Base-by-base conservation (phyloP, 2,888 invertebrate species). In the Drosophila pegasa region DNA sequence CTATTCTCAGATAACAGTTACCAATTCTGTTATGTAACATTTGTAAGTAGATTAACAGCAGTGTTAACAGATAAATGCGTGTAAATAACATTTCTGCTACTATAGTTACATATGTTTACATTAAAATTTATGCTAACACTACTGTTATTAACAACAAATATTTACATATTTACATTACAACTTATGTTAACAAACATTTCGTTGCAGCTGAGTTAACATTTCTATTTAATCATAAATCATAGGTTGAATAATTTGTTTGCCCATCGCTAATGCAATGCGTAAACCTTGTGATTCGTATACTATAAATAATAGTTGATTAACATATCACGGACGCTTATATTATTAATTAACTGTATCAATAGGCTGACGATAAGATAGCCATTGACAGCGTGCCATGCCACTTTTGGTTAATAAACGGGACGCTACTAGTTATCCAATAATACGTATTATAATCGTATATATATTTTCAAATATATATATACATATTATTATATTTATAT, bases 261-360 rank as follows among this genome's bases (percentile, higher is more conserved):
- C 10, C 61, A 71, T 55, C 47, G 43, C 37, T 45, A 55, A 74
- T 60, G 37, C 18, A 4, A 43, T 66, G 45, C 10, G 56, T 67
- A 54, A 72, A 67, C 50, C 58, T 68, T 65, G 64, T 75, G 74
- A 80, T 74, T 62, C 61, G 35, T 10, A 37, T 48, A 38, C 35
- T 38, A 69, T 82, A 70, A 85, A 65, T 51, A 71, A 43, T 48
- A 64, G 57, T 68, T 75, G 66, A 75, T 75, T 73, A 78, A 70
- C 68, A 67, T 70, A 71, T 73, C 71, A 59, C 33, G 35, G 56
- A 22, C 38, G 66, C 64, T 70, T 67, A 67, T 55, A 61, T 45
- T 67, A 50, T 77, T 69, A 75, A 68, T 78, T 69, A 61, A 67
- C 69, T 40, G 64, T 72, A 62, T 71, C 71, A 73, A 51, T 25